Evolutionary conservation across 2,888 invertebrate species (phyloP), one percentile per base, ranked within the genome.

Genomic region (Thalpophila matura): DNA sequence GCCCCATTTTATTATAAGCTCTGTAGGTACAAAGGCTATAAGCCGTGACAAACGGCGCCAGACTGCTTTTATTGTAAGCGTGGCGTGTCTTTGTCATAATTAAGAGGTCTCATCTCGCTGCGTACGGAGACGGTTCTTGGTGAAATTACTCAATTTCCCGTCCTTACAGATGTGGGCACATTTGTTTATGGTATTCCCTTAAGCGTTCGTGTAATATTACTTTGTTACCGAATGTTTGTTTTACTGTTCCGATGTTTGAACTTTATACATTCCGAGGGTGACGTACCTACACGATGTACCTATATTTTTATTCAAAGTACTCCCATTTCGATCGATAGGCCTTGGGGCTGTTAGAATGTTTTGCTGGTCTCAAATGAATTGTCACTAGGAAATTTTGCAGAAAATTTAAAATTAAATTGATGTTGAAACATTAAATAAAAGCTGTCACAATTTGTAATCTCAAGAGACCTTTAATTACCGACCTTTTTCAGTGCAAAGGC

Each of bases 81-180:
- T 58, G 64, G 24, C 68, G 60, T 67, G 65, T 74, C 73, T 79
- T 75, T 77, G 79, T 79, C 77, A 84, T 85, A 85, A 85, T 85
- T 82, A 84, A 84, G 83, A 75, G 76, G 74, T 66, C 64, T 79
- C 83, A 75, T 83, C 81, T 75, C 68, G 38, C 37, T 14, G 35
- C 18, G 42, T 6, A 40, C 38, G 67, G 53, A 70, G 71, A 72
- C 69, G 65, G 64, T 51, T n/a, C 18, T 27, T 49, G 20, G 50
- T 49, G 49, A 73, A 80, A 81, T 83, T 77, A 80, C 79, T 81
- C 77, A 79, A 80, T 80, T 74, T 74, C 40, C 72, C 59, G 46
- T 51, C 50, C 20, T 49, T 29, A 66, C 46, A 46, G 56, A 58
- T 70, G 61, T 54, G 58, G 20, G 24, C 18, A 51, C 61, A 71